Conservation (phyloP, 2,113 vertebrate genomes). For the Nesoenas mayeri region DNA sequence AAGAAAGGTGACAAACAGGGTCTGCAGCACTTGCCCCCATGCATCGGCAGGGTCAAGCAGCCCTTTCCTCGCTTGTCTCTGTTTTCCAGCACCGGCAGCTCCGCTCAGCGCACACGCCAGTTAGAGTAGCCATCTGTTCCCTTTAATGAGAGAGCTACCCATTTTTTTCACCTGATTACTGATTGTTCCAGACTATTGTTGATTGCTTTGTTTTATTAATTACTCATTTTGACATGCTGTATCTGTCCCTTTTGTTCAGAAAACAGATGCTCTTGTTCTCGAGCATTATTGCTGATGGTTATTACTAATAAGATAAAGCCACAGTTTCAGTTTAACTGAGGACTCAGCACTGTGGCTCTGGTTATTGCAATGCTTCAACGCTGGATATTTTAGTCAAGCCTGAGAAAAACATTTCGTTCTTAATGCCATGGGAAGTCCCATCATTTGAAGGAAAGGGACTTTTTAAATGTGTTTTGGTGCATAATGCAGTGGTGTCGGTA, state of each 20-base stretch:
- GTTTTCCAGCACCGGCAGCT: fast-evolving
- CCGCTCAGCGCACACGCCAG: not conserved
- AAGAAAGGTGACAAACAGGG: not conserved
- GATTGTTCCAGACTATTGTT: slow-evolving; percentile 64
- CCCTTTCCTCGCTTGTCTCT: not conserved
- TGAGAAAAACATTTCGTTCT: slow-evolving; percentile 9
- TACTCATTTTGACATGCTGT: slow-evolving; percentile 68
- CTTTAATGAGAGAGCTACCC: slow-evolving; percentile 46
- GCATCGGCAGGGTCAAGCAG: fast-evolving
- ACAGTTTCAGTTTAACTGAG: slow-evolving; percentile 1
- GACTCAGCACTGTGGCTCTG: not conserved
- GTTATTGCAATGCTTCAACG: slow-evolving; percentile 5
- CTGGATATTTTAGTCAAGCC: not conserved
- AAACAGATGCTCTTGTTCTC: slow-evolving; percentile 64
- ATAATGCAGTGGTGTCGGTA: fast-evolving
- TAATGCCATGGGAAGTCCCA: not conserved
- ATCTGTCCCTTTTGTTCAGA: slow-evolving; percentile 63
- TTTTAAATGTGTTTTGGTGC: not conserved
- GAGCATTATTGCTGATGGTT: slow-evolving; percentile 54
- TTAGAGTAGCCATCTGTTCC: slow-evolving; percentile 53
- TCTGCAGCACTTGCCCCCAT: not conserved
- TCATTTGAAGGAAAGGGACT: not conserved
- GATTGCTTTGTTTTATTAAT: slow-evolving; percentile 71
- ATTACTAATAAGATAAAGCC: slow-evolving; percentile 57
- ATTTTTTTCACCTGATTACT: slow-evolving; percentile 69